These are phyloP conservation scores for Ictalurus furcatus DNA, from an alignment of 2,113 vertebrate genomes.

Conservation along the genomic window DNA sequence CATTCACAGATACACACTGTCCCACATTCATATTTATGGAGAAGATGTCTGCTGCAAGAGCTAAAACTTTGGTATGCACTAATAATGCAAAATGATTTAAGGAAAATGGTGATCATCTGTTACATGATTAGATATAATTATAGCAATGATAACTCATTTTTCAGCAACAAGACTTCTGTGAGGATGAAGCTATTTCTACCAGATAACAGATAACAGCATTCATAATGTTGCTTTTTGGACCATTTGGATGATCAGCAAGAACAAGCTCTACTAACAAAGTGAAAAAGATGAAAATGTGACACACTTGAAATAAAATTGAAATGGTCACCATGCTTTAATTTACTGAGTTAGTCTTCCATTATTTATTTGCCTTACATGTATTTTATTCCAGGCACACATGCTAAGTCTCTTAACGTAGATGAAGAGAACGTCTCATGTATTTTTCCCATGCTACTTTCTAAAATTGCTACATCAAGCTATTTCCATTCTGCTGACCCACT, in stretches of 20 bases:
- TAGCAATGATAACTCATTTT: not conserved
- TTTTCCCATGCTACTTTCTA: slow-evolving; percentile 2
- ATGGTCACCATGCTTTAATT: not conserved
- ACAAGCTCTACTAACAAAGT: not conserved
- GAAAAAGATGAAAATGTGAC: not conserved
- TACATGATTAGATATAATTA: not conserved
- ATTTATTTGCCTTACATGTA: not conserved
- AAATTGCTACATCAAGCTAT: slow-evolving; percentile 28
- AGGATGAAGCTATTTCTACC: not conserved
- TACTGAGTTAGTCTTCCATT: not conserved
- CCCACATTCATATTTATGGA: not conserved
- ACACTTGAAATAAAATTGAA: not conserved
- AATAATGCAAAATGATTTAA: not conserved
- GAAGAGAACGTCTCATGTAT: not conserved
- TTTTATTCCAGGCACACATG: not conserved
- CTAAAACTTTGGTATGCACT: not conserved
- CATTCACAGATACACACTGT: not conserved
- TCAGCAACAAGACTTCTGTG: not conserved
- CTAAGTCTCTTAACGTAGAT: not conserved
- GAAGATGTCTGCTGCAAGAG: not conserved
- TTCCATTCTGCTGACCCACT: slow-evolving; percentile 33
- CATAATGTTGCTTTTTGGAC: not conserved
- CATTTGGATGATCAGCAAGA: not conserved
- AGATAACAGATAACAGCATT: not conserved
- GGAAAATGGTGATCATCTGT: not conserved